Evolutionary conservation across 2,113 vertebrate genomes (phyloP).

Genomic region (Clarias magur): DNA sequence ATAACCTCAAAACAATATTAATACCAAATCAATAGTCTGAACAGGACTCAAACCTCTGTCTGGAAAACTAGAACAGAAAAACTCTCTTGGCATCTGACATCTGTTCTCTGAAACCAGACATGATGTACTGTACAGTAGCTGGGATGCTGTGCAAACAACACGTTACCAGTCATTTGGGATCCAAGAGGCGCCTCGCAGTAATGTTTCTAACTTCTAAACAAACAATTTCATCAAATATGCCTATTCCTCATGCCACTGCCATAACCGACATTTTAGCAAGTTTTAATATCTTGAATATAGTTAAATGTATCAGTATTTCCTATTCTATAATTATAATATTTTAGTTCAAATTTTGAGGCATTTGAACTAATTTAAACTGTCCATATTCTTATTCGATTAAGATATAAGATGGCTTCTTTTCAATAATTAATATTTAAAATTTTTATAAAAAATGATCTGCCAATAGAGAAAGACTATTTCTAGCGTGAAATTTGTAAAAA

Average conservation of each 20-base stretch:
- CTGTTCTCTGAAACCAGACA: too few species aligned
- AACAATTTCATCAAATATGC: background rate
- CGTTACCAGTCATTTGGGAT: too few species aligned
- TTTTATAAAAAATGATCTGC: background rate
- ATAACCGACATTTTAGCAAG: background rate
- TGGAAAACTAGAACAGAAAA: too few species aligned
- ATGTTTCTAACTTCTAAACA: background rate
- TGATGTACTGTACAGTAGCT: too few species aligned
- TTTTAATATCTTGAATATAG: background rate
- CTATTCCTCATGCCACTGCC: background rate
- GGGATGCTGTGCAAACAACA: too few species aligned
- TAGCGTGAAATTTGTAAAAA: background rate
- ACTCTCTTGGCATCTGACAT: too few species aligned
- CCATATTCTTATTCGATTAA: background rate
- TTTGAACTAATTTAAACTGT: background rate
- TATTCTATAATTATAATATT: background rate
- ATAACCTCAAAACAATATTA: too few species aligned
- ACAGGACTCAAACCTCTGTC: too few species aligned
- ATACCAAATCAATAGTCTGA: too few species aligned
- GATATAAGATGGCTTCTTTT: background rate
- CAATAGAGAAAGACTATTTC: background rate
- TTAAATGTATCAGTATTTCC: background rate
- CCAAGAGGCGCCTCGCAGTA: too few species aligned
- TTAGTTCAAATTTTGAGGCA: background rate
- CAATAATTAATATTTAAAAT: background rate